Evolutionary conservation across 2,797 vertebrate species (phyloP).

Genomic region (Thunnus albacares): DNA sequence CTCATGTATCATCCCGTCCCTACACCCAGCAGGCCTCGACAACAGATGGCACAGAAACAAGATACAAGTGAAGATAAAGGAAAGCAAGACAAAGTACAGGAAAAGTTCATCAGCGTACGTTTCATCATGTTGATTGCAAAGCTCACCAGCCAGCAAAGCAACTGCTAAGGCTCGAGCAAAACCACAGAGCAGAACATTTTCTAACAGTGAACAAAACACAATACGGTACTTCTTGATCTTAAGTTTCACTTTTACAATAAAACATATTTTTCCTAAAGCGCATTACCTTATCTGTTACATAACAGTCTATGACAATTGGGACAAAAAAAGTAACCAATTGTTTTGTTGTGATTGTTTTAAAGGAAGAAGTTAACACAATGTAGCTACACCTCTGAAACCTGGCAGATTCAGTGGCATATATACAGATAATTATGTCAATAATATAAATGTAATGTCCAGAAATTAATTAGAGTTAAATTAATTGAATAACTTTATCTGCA

Average conservation of each 20-base stretch:
- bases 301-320: too few relatives aligned
- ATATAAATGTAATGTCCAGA: not conserved
- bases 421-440: not conserved
- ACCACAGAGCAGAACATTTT: constrained; percentile 1
- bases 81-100: not conserved
- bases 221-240: not conserved
- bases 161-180: not conserved
- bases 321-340: too few relatives aligned
- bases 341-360: not conserved
- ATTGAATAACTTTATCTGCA: not conserved
- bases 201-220: not conserved
- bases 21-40: not conserved
- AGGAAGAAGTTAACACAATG: not conserved
- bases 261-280: too few relatives aligned
- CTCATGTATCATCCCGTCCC: not conserved
- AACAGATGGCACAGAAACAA: not conserved
- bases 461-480: not conserved
- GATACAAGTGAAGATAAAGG: not conserved
- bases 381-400: not conserved
- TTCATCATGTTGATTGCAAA: not conserved
- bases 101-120: not conserved
- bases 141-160: not conserved
- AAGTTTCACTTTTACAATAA: too few relatives aligned
- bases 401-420: not conserved
- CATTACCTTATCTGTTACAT: too few relatives aligned